phyloP scores from a whole-genome alignment of 2,888 invertebrate genomes.

The Steinernema hermaphroditum region DNA sequence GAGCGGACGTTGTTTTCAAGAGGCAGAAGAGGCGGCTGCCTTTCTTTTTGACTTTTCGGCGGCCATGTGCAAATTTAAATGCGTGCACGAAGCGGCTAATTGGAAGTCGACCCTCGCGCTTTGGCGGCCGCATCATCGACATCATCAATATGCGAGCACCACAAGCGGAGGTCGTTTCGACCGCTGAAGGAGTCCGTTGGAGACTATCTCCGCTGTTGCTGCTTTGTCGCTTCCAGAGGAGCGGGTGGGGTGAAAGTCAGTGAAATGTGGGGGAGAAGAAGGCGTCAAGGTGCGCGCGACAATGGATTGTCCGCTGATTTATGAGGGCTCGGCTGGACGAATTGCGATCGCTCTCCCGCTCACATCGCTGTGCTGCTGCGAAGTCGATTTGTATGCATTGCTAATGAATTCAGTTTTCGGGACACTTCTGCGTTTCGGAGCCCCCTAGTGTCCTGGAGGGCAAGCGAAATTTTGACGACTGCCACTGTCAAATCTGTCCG shows the following conservation, averaged over 20 bases:
- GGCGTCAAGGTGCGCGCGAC: constrained; percentile 5
- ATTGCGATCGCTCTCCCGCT: constrained; percentile 12
- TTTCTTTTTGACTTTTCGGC: constrained; percentile 3
- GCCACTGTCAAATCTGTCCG: background rate
- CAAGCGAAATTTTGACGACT: background rate
- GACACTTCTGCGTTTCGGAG: background rate
- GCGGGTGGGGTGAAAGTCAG: background rate
- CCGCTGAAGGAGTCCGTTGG: background rate
- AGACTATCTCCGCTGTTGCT: too few relatives aligned
- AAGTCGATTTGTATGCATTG: constrained; percentile 24
- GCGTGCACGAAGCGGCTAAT: constrained; percentile 13
- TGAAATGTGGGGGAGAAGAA: too few relatives aligned
- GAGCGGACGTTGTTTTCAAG: background rate
- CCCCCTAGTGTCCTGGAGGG: background rate
- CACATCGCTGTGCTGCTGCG: background rate
- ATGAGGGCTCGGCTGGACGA: background rate
- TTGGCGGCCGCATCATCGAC: background rate
- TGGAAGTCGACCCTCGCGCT: constrained; percentile 16
- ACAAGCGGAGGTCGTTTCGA: background rate
- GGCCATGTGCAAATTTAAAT: constrained; percentile 7
- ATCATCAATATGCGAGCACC: constrained; percentile 20
- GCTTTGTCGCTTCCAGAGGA: background rate
- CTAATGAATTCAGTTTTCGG: constrained; percentile 16
- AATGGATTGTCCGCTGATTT: constrained; percentile 9
- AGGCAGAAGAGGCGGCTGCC: background rate